Base-by-base conservation (phyloP, 1,140 invertebrate genomes). In the Hypsibius dujardini region DNA sequence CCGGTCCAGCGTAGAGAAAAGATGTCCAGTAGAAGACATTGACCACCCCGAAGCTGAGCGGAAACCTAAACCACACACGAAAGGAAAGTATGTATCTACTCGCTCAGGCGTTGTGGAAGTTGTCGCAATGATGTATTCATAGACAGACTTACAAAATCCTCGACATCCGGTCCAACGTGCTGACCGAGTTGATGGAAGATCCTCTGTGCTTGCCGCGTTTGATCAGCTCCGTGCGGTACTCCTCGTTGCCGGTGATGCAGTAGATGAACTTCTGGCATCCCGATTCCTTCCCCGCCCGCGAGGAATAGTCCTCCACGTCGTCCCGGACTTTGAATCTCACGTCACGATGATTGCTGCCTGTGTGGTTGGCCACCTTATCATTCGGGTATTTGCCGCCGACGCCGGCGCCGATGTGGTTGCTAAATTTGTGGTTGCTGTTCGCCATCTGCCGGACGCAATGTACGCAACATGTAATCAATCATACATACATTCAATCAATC, bases 21-120 rank as follows among this genome's bases (percentile, higher is more conserved):
- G n/a, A 67, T 15, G 42, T 67, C 62, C 62, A 67, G 62, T 67
- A 67, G 3, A 67, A 12, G 12, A 67, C 12, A 42, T 67, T 67
- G 12, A 67, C 12, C 62, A 67, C 3, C 42, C 62, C 62, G 45
- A 67, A 67, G 42, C 12, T 67, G 12, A 67, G 12, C 12, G 62
- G 62, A 42, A 67, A 67, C 12, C 62, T 67, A 67, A 12, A 67
- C 12, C 12, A 45, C 12, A 67, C 12, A 67, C 3, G 7, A 67
- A 67, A 15, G 62, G 62, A 67, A 67, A 7, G 62, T 7, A 67
- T 67, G 62, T 15, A 67, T 67, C 12, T 12, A 67, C 42, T 3
- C 62, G 45, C 7, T 7, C 62, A 67, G 12, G n/a, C n/a, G n/a
- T 56, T 56, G 50, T 0, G n/a, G n/a, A 56, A n/a, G 50, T 56